Percentiles rank a stretch among this genome's conserved stretches.
Evolutionary conservation across 2,113 vertebrate species (phyloP).

Genomic region (Manacus vitellinus): DNA sequence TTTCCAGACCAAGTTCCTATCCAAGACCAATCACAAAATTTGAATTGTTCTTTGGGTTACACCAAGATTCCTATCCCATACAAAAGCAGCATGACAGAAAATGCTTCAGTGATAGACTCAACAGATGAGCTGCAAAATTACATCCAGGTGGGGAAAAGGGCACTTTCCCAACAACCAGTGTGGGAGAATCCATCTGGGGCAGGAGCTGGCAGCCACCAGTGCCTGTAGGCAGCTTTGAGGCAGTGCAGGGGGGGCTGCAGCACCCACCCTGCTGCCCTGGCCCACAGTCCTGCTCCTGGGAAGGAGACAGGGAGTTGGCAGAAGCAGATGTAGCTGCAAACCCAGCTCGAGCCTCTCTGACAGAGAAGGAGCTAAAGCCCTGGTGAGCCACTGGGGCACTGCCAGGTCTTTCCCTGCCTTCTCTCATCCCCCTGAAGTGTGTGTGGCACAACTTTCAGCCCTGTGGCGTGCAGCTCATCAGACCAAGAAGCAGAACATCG

Average conservation of each 20-base stretch:
- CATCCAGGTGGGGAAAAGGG: not conserved
- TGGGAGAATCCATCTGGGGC: not conserved
- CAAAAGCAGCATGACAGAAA: not conserved
- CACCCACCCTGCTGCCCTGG: not conserved
- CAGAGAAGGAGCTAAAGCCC: not conserved
- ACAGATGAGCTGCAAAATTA: not conserved
- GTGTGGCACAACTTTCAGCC: not conserved
- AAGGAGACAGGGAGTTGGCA: not conserved
- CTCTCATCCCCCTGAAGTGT: not conserved
- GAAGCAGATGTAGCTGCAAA: not conserved
- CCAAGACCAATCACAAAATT: not conserved
- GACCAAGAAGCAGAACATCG: not conserved
- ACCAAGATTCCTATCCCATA: not conserved
- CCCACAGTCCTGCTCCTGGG: not conserved
- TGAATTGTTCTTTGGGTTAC: not conserved
- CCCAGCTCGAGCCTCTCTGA: not conserved
- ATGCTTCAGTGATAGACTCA: not conserved
- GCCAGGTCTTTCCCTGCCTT: not conserved
- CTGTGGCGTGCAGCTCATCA: not conserved
- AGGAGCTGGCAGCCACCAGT: not conserved
- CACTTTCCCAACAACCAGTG: not conserved
- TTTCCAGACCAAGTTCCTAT: not conserved
- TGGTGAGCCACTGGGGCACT: not conserved
- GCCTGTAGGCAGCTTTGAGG: not conserved
- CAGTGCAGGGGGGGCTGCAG: rapidly evolving